phyloP scores from a whole-genome alignment of 1,140 invertebrate species.

The Augochlora pura region DNA sequence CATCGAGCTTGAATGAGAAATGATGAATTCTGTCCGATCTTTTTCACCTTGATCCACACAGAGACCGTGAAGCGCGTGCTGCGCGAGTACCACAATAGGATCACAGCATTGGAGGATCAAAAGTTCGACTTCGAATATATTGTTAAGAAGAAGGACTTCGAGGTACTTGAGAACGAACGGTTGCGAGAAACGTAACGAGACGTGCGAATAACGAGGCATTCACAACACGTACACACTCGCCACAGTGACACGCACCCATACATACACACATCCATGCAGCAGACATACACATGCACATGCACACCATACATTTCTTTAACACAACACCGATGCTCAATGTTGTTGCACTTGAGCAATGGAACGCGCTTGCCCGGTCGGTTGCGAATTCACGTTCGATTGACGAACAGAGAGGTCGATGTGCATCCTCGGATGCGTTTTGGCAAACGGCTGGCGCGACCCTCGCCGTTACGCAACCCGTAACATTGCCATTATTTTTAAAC shows the following conservation, averaged over 20 bases:
- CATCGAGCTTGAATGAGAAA: not conserved
- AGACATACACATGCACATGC: too few species aligned
- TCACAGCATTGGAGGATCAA: constrained; percentile 93
- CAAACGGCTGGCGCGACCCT: not conserved
- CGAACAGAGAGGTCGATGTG: not conserved
- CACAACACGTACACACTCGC: constrained; percentile 20
- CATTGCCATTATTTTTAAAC: too few species aligned
- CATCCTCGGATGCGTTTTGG: constrained; percentile 33
- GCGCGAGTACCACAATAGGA: constrained; percentile 93
- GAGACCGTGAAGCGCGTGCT: constrained; percentile 88
- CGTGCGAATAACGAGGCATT: constrained; percentile 52
- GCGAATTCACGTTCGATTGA: constrained; percentile 9
- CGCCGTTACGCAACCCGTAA: too few species aligned
- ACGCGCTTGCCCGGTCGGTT: constrained; percentile 39
- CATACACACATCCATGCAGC: too few species aligned
- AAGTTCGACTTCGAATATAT: constrained; percentile 99
- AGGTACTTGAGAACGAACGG: constrained; percentile 82
- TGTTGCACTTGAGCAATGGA: constrained; percentile 65
- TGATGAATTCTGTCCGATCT: constrained; percentile 46
- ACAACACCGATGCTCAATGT: constrained; percentile 66
- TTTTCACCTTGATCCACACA: constrained; percentile 68
- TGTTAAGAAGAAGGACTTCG: constrained; percentile 98
- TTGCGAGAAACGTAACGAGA: constrained; percentile 45
- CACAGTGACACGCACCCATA: too few species aligned
- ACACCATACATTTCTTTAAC: not conserved